Evolutionary conservation across 2,888 invertebrate genomes (phyloP), one percentile per base, ranked within the genome.

Genomic region (Watsonalla binaria): DNA sequence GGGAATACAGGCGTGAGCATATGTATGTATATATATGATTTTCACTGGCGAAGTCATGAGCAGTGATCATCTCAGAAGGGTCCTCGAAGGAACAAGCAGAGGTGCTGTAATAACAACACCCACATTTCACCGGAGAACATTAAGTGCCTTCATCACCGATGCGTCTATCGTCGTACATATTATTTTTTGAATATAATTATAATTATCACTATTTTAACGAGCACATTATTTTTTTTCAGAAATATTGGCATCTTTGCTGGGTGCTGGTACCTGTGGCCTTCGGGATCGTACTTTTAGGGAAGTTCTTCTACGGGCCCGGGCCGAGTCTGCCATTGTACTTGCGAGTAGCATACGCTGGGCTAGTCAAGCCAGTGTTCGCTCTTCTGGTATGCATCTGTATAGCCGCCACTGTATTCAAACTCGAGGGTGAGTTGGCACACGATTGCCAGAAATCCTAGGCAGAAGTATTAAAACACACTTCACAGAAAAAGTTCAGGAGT

Each of bases 341-440:
- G 5, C 62, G 77, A 5, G 57, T 68, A 4, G 15, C 74, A 4
- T 72, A 60, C 45, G 61, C 76, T 2, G 61, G 65, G 5, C 5
- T 74, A 0, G 46, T 68, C 0, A 82, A 75, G 53, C 74, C 78
- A 0, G 5, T 64, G 6, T 80, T 74, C 50, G 69, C 68, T 0
- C 6, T 67, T 0, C 0, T 63, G 0, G 6, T 68, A 0, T 55
- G 56, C 0, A 6, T 63, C 5, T 0, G 67, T 0, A 57, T 79
- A 0, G n/a, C 70, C 0, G 75, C 76, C 9, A 55, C 68, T 37
- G 59, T 72, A 11, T 68, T 75, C n/a, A 69, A 71, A 51, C 53
- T 71, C 39, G 82, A 82, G 57, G 66, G 84, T 83, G 63, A 73
- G 76, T 62, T n/a, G 8, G 24, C 24, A n/a, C 47, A 6, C 34